These are phyloP conservation scores for Triplophysa tibetana DNA, from an alignment of 2,113 vertebrate species.

Conservation along the genomic window DNA sequence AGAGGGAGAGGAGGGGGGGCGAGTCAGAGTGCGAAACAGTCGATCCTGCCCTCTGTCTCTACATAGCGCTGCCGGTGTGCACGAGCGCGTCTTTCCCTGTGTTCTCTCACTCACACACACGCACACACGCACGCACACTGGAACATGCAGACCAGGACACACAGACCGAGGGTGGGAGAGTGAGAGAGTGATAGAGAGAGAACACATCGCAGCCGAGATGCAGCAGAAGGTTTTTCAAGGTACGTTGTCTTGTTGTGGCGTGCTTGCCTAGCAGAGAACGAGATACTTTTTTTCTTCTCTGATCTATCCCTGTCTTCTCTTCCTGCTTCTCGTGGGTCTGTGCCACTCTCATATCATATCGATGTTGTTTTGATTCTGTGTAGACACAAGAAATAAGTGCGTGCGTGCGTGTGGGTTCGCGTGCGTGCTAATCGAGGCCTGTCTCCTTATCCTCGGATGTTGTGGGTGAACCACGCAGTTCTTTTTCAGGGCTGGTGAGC, in stretches of 20 bases:
- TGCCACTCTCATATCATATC: slow-evolving; percentile 59
- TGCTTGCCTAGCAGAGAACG: slow-evolving; percentile 76
- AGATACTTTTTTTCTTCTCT: slow-evolving; percentile 64
- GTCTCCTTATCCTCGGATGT: slow-evolving; percentile 77
- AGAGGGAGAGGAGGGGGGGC: slow-evolving; percentile 55
- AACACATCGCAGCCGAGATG: slow-evolving; percentile 84
- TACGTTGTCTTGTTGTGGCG: slow-evolving; percentile 80
- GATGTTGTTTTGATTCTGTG: slow-evolving; percentile 59
- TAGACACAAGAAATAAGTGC: slow-evolving; percentile 60
- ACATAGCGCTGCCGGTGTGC: slow-evolving; percentile 75
- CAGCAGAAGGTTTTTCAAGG: slow-evolving; percentile 81
- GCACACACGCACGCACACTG: slow-evolving; percentile 60
- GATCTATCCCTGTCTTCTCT: slow-evolving; percentile 65
- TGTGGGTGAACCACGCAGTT: slow-evolving; percentile 78
- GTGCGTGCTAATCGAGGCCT: slow-evolving; percentile 70
- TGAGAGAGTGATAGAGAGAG: slow-evolving; percentile 70
- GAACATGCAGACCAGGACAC: slow-evolving; percentile 65
- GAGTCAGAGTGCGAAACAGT: slow-evolving; percentile 65
- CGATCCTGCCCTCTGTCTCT: slow-evolving; percentile 81
- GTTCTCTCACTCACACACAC: slow-evolving; percentile 52
- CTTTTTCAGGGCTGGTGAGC: slow-evolving; percentile 77
- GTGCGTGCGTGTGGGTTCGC: slow-evolving; percentile 51
- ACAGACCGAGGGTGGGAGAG: slow-evolving; percentile 63
- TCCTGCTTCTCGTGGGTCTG: slow-evolving; percentile 41
- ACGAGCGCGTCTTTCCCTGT: slow-evolving; percentile 49